phyloP scores from a whole-genome alignment of 2,888 invertebrate species.

The Cacoxenus indagator region DNA sequence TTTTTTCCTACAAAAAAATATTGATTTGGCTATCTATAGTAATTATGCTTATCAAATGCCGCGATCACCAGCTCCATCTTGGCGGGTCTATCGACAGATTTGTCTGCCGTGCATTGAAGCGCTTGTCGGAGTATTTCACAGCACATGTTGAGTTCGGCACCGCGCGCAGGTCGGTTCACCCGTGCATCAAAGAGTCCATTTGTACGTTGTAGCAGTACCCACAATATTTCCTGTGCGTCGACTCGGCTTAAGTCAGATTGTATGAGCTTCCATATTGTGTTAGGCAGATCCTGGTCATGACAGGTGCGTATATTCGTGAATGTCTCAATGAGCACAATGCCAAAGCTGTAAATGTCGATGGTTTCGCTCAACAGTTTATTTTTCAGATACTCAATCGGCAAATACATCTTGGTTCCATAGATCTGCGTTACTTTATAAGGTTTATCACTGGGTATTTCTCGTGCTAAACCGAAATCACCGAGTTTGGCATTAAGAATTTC shows the following conservation, averaged over 20 bases:
- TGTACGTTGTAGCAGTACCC: neutral
- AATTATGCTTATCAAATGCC: slow-evolving; percentile 27
- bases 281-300: neutral
- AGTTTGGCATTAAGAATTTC: slow-evolving; percentile 89
- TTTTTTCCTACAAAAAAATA: no score
- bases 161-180: slow-evolving; percentile 23
- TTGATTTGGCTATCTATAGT: no score
- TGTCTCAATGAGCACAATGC: slow-evolving; percentile 88
- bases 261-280: neutral
- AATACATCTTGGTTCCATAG: slow-evolving; percentile 93
- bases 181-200: neutral
- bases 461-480: slow-evolving; percentile 94
- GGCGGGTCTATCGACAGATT: slow-evolving; percentile 77
- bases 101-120: slow-evolving; percentile 77
- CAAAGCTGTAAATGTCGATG: slow-evolving; percentile 95
- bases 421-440: slow-evolving; percentile 73
- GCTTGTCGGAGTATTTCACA: slow-evolving; percentile 77
- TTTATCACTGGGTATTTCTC: slow-evolving; percentile 73
- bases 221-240: neutral
- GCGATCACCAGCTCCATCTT: slow-evolving; percentile 74
- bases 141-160: slow-evolving; percentile 71
- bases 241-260: no score
- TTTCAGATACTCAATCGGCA: slow-evolving; percentile 90
- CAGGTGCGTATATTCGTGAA: slow-evolving; percentile 73
- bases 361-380: slow-evolving; percentile 86